Percentiles rank a stretch among this genome's conserved stretches.
phyloP scores from a whole-genome alignment of 2,797 vertebrate species.

The Syngnathus rostellatus region DNA sequence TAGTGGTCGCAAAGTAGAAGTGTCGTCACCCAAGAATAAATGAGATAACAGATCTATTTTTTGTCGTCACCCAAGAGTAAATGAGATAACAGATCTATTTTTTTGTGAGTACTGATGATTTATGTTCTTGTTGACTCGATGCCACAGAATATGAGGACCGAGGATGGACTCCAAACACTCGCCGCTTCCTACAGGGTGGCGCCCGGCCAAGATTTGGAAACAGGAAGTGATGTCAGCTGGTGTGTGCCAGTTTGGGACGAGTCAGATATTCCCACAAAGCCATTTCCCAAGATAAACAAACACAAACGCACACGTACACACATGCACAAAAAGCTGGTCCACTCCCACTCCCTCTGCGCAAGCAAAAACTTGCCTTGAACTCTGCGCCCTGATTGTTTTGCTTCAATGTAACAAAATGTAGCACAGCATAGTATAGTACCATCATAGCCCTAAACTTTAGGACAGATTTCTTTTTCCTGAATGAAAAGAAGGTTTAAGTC shows the following conservation, averaged over 20 bases:
- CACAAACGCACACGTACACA: slow-evolving; percentile 28
- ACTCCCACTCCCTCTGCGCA: background rate
- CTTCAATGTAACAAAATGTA: background rate
- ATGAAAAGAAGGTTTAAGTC: background rate
- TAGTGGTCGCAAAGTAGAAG: background rate
- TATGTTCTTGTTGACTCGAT: background rate
- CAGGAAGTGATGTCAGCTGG: slow-evolving; percentile 67
- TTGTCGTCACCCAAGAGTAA: no score
- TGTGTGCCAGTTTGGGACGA: slow-evolving; percentile 65
- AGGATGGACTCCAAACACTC: slow-evolving; percentile 7
- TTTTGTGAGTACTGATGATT: no score
- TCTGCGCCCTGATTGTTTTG: background rate
- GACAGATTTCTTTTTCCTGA: background rate
- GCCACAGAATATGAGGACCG: background rate
- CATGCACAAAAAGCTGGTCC: background rate
- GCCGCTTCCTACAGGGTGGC: slow-evolving; percentile 37
- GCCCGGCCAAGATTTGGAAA: slow-evolving; percentile 46
- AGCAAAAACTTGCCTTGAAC: background rate
- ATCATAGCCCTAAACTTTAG: background rate
- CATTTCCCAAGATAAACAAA: slow-evolving; percentile 71
- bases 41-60: no score
- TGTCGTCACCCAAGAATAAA: background rate
- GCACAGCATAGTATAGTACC: background rate
- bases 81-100: no score
- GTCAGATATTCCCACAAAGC: slow-evolving; percentile 71